A percentile compares a stretch with the other conserved stretches of the same genome.
These are phyloP conservation scores for Pogonognathellus flavescens DNA, from an alignment of 1,140 invertebrate genomes.

Conservation along the genomic window DNA sequence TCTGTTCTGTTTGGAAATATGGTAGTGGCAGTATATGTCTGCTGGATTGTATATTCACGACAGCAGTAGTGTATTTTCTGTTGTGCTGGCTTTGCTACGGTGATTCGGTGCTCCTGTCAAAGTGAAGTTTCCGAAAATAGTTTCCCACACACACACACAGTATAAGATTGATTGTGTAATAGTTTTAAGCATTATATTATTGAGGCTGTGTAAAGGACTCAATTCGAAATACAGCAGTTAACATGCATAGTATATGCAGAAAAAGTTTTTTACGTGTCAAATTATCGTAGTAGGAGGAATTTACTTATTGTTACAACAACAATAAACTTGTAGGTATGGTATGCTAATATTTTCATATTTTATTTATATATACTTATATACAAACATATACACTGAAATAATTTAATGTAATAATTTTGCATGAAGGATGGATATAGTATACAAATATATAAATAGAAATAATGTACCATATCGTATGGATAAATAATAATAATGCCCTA, in stretches of 20 bases:
- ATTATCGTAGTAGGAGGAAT: slow-evolving; percentile 25
- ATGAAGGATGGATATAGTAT: neutral
- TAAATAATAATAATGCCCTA: too few species aligned
- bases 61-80: slow-evolving; percentile 14
- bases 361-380: neutral
- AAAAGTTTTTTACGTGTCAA: slow-evolving; percentile 26
- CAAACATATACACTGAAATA: neutral
- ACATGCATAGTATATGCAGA: slow-evolving; percentile 47
- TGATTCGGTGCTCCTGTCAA: slow-evolving; percentile 47
- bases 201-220: neutral
- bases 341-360: neutral
- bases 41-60: slow-evolving; percentile 7
- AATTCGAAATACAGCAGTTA: slow-evolving; percentile 17
- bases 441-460: neutral
- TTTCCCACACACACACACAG: neutral
- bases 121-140: slow-evolving; percentile 20
- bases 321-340: slow-evolving; percentile 37
- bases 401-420: neutral
- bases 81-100: slow-evolving; percentile 11
- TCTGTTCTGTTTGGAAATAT: neutral
- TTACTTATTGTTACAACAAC: slow-evolving; percentile 22
- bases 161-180: neutral
- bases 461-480: too few species aligned
- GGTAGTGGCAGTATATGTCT: neutral
- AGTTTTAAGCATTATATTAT: neutral